A percentile compares a stretch with the other conserved stretches of the same genome.
Conservation (phyloP, 2,888 invertebrate species). For the Tridacna gigas region DNA sequence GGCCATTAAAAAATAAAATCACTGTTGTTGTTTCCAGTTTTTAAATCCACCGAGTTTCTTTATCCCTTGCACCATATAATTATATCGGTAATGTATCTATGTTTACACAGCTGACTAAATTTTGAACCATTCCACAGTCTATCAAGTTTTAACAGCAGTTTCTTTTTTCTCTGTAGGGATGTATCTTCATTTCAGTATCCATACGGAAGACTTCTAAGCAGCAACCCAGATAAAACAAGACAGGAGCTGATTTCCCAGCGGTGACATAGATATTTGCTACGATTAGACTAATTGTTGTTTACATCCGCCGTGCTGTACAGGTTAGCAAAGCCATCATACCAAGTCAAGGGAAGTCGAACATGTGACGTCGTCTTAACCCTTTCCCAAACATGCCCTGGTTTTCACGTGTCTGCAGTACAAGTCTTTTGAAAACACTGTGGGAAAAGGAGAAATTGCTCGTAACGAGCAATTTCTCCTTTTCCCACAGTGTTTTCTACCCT, state of each 20-base stretch:
- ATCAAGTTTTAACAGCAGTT: too few species aligned
- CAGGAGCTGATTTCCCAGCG: conserved; percentile 8
- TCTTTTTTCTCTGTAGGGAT: too few species aligned
- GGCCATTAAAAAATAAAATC: too few species aligned
- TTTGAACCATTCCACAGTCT: too few species aligned
- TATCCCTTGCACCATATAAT: too few species aligned
- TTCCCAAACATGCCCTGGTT: neutral
- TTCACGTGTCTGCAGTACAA: neutral
- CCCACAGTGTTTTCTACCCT: too few species aligned
- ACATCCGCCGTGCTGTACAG: neutral
- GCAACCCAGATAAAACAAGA: neutral
- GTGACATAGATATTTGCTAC: neutral
- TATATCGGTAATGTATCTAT: too few species aligned
- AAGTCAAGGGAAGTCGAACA: neutral
- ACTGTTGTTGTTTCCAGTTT: too few species aligned
- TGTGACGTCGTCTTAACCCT: neutral
- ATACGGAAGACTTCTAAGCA: neutral
- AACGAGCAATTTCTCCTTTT: neutral
- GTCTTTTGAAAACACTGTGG: neutral
- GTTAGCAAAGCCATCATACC: neutral
- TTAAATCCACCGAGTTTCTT: too few species aligned
- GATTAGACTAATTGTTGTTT: conserved; percentile 20
- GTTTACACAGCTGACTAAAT: too few species aligned
- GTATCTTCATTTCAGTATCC: too few species aligned
- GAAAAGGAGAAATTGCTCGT: neutral